phyloP scores from a whole-genome alignment of 2,888 invertebrate genomes.

The Agrochola lota region DNA sequence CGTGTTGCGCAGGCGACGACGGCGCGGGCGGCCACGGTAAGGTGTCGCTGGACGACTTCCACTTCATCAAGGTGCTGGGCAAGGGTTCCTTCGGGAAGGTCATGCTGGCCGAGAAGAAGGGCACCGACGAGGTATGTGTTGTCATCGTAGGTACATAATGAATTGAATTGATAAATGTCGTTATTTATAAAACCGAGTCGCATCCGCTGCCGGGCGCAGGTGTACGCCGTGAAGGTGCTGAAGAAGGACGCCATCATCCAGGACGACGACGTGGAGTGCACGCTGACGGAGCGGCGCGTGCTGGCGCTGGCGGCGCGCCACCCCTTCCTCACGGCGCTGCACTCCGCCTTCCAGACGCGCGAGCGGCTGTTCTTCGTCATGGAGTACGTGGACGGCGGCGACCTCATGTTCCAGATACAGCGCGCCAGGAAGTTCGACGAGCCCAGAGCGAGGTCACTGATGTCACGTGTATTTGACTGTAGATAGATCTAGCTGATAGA shows the following conservation, averaged over 20 bases:
- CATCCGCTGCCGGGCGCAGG: too few species aligned
- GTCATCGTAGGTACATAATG: too few species aligned
- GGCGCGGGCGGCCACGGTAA: slow-evolving; percentile 83
- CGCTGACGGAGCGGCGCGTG: slow-evolving; percentile 99
- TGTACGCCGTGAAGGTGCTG: slow-evolving; percentile 96
- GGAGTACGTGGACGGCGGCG: slow-evolving; percentile 99
- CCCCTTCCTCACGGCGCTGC: slow-evolving; percentile 99
- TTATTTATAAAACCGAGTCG: too few species aligned
- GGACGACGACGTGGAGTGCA: slow-evolving; percentile 99
- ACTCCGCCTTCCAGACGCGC: slow-evolving; percentile 99
- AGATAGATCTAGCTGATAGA: too few species aligned
- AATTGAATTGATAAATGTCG: too few species aligned
- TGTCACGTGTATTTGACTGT: too few species aligned
- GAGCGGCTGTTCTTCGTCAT: slow-evolving; percentile 99
- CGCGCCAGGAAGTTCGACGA: slow-evolving; percentile 99
- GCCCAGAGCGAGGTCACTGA: slow-evolving; percentile 93
- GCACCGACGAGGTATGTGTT: slow-evolving; percentile 93
- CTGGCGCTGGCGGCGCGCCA: slow-evolving; percentile 99
- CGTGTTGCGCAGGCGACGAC: slow-evolving; percentile 65
- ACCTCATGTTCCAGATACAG: slow-evolving; percentile 99
- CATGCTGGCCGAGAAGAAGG: slow-evolving; percentile 98
- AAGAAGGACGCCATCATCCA: slow-evolving; percentile 99
- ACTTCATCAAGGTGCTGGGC: slow-evolving; percentile 99
- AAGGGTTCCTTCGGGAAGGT: slow-evolving; percentile 99
- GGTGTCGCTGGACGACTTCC: slow-evolving; percentile 96